Percentiles rank a stretch among this genome's conserved stretches.
These are phyloP conservation scores for Nicator chloris DNA, from an alignment of 2,113 vertebrate genomes.

Conservation along the genomic window DNA sequence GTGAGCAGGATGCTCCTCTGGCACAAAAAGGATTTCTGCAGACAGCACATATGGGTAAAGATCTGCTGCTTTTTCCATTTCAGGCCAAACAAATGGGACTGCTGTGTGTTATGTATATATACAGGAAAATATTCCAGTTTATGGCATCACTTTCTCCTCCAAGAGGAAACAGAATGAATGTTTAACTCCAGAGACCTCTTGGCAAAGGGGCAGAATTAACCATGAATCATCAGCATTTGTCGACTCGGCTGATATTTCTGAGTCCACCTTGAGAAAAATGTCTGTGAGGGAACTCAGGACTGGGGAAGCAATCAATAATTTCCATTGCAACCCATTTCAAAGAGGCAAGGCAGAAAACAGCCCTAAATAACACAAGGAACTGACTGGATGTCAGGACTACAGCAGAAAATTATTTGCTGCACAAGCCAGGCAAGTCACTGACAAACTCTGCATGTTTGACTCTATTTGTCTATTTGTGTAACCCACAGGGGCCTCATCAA, in stretches of 20 bases:
- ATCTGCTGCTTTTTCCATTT: not conserved
- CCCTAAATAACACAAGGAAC: conserved; percentile 35
- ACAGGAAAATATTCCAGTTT: conserved; percentile 22
- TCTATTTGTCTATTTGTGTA: conserved; percentile 16
- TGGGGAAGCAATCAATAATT: conserved; percentile 29
- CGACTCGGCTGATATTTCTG: not conserved
- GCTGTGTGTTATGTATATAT: not conserved
- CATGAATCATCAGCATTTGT: conserved; percentile 47
- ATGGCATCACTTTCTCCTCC: not conserved
- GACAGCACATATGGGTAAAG: not conserved
- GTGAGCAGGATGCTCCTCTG: not conserved
- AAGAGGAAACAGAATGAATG: conserved; percentile 11
- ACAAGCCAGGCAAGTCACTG: not conserved
- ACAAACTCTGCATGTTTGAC: not conserved
- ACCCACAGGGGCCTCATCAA: not conserved
- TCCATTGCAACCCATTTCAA: conserved; percentile 13
- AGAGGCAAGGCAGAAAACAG: conserved; percentile 2
- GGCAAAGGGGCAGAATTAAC: not conserved
- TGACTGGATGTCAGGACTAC: not conserved
- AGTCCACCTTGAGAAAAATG: conserved; percentile 37
- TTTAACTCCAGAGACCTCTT: not conserved
- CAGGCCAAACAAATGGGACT: not conserved
- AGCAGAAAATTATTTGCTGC: conserved; percentile 23
- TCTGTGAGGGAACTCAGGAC: not conserved
- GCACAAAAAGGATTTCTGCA: not conserved